These are phyloP conservation scores for Plusia festucae DNA, from an alignment of 2,888 invertebrate species.

Conservation along the genomic window DNA sequence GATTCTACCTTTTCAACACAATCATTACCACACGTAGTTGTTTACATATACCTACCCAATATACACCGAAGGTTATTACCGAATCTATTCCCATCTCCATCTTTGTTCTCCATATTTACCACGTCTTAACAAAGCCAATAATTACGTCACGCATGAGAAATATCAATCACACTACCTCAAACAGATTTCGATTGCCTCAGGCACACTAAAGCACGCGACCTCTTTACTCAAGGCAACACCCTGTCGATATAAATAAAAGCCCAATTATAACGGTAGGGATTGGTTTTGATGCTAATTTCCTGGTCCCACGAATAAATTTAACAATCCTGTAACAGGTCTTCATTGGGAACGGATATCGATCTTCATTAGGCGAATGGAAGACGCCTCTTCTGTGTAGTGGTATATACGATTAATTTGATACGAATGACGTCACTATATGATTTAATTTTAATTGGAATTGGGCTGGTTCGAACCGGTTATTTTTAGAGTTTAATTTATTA, in stretches of 20 bases:
- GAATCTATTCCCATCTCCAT: neutral
- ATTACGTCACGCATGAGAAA: constrained; percentile 10
- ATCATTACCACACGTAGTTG: too few species aligned
- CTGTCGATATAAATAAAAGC: constrained; percentile 67
- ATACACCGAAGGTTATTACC: neutral
- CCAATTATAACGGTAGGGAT: constrained; percentile 74
- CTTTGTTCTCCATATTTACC: neutral
- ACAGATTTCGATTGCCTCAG: constrained; percentile 43
- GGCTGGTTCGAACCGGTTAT: constrained; percentile 6
- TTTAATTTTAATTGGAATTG: constrained; percentile 40
- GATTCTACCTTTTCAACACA: neutral
- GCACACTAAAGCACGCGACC: constrained; percentile 47
- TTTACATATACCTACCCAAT: neutral
- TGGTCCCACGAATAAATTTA: constrained; percentile 76
- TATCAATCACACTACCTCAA: constrained; percentile 37
- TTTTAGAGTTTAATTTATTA: neutral
- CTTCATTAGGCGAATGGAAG: constrained; percentile 48
- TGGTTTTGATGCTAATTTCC: constrained; percentile 77
- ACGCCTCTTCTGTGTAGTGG: constrained; percentile 37
- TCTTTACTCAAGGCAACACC: constrained; percentile 26
- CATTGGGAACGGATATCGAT: constrained; percentile 46
- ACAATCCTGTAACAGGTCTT: constrained; percentile 63
- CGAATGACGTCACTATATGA: constrained; percentile 20
- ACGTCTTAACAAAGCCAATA: neutral
- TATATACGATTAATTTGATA: constrained; percentile 45